Base-by-base conservation (phyloP, 2,797 vertebrate genomes). In the Lutjanus campechanus region DNA sequence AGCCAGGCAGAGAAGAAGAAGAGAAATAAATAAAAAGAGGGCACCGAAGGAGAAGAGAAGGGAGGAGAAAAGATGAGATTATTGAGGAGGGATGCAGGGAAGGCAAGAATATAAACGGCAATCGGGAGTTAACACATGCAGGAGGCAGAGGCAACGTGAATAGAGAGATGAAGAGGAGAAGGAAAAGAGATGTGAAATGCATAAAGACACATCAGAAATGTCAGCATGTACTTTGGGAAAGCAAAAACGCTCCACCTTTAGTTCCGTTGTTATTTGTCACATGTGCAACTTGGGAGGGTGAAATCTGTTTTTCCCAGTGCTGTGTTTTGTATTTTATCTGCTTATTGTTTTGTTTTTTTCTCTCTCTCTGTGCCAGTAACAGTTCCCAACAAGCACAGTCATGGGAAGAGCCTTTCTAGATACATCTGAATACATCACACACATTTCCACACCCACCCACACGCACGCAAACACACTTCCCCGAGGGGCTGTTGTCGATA, bases 401-500 rank as follows among this genome's bases (percentile, higher is more conserved):
- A 76, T 10, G 29, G 29, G 20, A 73, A 46, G 46, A 64, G 62
- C 19, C 64, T 62, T 75, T 65, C 20, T 12, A 5, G 40, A 53
- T 58, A 25, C 75, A 76, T 88, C 76, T 89, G 77, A 68, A 89
- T 72, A 77, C 19, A 77, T 77, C 77, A 84, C 75, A 88, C 84
- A 76, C 74, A 69, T 82, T 67, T 76, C 67, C 76, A 84, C 78
- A 60, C 60, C n/a, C 66, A 65, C 71, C 44, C 68, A 62, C 51
- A 19, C 66, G 71, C 64, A 71, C 64, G 67, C 76, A 73, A 53
- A 67, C 59, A 87, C 82, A 6, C 51, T 63, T 78, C 80, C 88
- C 88, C 0, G 3, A 65, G 83, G 88, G 73, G 80, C 80, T 70
- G 73, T 88, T 85, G 86, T 86, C 67, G 58, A 91, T 82, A 91